A percentile compares a stretch with the other conserved stretches of the same genome.
phyloP scores from a whole-genome alignment of 2,888 invertebrate genomes.

The Ptychoptera albimana region DNA sequence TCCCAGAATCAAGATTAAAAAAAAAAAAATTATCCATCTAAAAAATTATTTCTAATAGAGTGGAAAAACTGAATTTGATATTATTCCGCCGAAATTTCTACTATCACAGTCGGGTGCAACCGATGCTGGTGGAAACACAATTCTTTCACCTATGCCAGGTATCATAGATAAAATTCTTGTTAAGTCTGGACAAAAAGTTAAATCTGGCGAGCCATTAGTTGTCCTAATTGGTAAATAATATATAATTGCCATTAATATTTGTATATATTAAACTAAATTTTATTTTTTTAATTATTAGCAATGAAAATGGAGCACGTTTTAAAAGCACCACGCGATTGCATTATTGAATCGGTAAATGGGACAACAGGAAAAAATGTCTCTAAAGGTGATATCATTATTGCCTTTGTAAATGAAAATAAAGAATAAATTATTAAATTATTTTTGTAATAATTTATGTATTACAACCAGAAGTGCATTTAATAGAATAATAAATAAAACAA shows the following conservation, averaged over 20 bases:
- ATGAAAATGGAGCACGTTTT: conserved; percentile 99
- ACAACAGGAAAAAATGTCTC: conserved; percentile 68
- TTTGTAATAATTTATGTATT: too few relatives aligned
- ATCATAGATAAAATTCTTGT: conserved; percentile 83
- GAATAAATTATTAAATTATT: too few relatives aligned
- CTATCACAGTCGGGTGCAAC: conserved; percentile 27
- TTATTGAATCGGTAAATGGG: conserved; percentile 52
- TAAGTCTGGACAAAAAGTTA: conserved; percentile 61
- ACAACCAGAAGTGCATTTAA: too few relatives aligned
- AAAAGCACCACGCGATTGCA: conserved; percentile 64
- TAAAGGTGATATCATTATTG: conserved; percentile 50
- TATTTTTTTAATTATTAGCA: conserved; percentile 35
- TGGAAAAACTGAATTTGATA: conserved; percentile 47
- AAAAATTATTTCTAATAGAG: conserved; percentile 33
- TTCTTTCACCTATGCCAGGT: conserved; percentile 90
- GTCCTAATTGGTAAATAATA: conserved; percentile 51
- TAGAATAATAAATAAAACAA: too few relatives aligned
- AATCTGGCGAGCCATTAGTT: conserved; percentile 76
- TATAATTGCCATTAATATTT: not conserved
- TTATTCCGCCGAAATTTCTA: conserved; percentile 44
- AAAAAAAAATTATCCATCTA: too few relatives aligned
- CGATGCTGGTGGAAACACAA: conserved; percentile 35
- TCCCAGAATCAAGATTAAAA: too few relatives aligned
- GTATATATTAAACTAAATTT: not conserved
- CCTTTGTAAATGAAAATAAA: conserved; percentile 31